Base-by-base conservation (phyloP, 2,797 vertebrate genomes). In the Ctenosaura bakeri region DNA sequence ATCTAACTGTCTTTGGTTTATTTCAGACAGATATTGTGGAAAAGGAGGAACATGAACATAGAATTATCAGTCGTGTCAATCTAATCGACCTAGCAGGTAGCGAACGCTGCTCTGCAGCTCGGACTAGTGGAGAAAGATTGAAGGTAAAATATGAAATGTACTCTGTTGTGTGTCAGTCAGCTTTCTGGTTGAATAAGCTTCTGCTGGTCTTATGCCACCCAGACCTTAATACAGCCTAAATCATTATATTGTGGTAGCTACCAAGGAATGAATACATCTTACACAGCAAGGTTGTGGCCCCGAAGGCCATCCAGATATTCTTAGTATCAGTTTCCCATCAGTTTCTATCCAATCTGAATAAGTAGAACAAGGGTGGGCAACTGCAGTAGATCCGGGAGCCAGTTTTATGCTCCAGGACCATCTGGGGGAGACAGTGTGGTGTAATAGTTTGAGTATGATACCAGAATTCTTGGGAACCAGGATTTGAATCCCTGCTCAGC, bases 1-100 rank as follows among this genome's bases (percentile, higher is more conserved):
- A 24, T 76, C 71, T 13, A 24, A 56, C 42, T 26, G 0, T 74
- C 8, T 38, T 73, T 73, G 66, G 82, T 91, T 91, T 91, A 71
- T 76, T 94, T 12, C 95, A 99, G 99, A 98, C 97, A 0, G 98
- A 99, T 92, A 95, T 97, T 91, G 98, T 99, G 93, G 98, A 98
- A 91, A 98, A 98, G 52, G 98, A 99, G 38, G 98, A 99, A 82
- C 98, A 98, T 29, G 98, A 99, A 89, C 98, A 97, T 93, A 98
- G 98, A 38, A 98, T 99, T 91, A 98, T 96, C 85, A 99, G 99
- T 96, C 97, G 97, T 90, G 98, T 99, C 88, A 99, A 99, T 96
- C 96, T 99, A 3, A 97, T 99, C 77, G 99, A 99, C 93, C 95
- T 99, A 85, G 99, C 99, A 3, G 99, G 99, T 86, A 99, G 99